Base-by-base conservation (phyloP, 2,113 vertebrate genomes). In the Opisthocomus hoazin region DNA sequence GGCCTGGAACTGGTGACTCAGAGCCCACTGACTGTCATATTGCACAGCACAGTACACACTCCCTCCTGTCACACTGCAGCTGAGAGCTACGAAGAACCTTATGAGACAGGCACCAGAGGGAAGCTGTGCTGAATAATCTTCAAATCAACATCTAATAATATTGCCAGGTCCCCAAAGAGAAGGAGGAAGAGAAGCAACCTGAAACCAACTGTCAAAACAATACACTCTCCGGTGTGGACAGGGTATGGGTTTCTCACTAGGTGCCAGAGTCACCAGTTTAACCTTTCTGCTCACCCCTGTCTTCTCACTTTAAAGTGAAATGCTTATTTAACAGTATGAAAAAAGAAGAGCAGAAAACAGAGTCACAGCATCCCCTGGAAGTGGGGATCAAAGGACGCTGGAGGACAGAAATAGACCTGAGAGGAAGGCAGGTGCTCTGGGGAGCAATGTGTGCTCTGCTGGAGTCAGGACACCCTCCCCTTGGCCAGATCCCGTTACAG, bases 201-300 rank as follows among this genome's bases (percentile, higher is more conserved):
- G 89, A 90, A 95, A 84, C 16, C 15, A 89, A 7, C 84, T 94
- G 84, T 84, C 91, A 94, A 91, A 95, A 70, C 92, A 89, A 79
- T 68, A 29, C 36, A n/a, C 34, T 90, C 54, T 71, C 63, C 4
- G 0, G 45, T 30, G 64, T 21, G 51, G 65, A 56, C 11, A 11
- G 36, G 76, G 83, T 90, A 70, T 37, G 46, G 63, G 64, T 84
- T 89, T 86, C 73, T 87, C 84, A 23, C 58, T 80, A 27, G 57
- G 76, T 70, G 46, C 58, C 48, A 14, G 65, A 78, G 78, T 77
- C 75, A 70, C 71, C 70, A 50, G 24, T 85, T 93, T 94, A 85
- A 91, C 84, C 82, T 91, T 90, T 83, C 92, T 61, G 26, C 58
- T 88, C 63, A 80, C 32, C 74, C 19, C 56, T 68, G 41, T 82